phyloP scores from a whole-genome alignment of 2,113 vertebrate species.

The Callorhinus ursinus region DNA sequence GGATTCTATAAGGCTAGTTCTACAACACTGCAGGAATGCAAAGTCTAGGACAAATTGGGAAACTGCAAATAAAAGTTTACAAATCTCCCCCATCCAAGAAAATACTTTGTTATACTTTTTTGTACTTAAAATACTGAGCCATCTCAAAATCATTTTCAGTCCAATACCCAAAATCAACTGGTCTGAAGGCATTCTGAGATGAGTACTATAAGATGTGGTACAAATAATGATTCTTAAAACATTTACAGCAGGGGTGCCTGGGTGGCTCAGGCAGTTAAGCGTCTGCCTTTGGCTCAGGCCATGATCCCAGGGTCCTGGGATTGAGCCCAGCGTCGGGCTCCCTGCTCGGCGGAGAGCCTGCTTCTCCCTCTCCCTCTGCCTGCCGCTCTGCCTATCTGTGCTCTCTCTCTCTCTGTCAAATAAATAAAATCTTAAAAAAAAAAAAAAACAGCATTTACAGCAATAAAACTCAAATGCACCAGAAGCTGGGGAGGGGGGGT shows the following conservation, averaged over 20 bases:
- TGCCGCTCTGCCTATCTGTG: no score
- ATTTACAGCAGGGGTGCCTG: not conserved
- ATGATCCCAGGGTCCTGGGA: no score
- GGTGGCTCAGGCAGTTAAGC: no score
- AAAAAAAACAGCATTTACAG: not conserved
- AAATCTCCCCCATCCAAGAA: not conserved
- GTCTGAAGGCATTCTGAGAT: not conserved
- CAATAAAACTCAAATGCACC: not conserved
- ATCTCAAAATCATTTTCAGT: conserved; percentile 26
- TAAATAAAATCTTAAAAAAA: no score
- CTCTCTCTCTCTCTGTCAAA: no score
- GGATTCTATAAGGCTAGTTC: not conserved
- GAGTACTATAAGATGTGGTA: not conserved
- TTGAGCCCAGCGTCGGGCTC: no score
- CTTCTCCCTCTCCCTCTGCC: no score
- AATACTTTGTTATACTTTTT: not conserved
- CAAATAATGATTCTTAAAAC: not conserved
- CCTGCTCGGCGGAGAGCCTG: no score
- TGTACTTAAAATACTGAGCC: conserved; percentile 3
- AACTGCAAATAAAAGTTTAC: conserved; percentile 17
- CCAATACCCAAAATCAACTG: not conserved
- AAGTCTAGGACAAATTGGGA: not conserved
- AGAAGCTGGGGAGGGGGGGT: not conserved
- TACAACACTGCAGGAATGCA: not conserved
- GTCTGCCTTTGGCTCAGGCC: no score